Evolutionary conservation across 2,888 invertebrate species (phyloP), one percentile per base, ranked within the genome.

Genomic region (Serripes groenlandicus): DNA sequence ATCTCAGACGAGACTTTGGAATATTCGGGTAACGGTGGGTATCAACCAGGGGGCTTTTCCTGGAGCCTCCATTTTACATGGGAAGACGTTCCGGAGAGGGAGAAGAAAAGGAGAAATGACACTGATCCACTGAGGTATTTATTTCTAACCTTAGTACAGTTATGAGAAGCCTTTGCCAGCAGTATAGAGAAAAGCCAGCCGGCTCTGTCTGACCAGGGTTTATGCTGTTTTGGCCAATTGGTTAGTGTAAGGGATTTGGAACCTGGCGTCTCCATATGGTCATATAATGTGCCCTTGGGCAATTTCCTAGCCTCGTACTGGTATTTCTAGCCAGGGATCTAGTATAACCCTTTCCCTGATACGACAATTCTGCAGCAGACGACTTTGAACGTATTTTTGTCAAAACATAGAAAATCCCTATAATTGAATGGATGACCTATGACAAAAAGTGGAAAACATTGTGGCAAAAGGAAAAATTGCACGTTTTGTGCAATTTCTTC

Each of bases 31-130:
- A 89, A 88, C 34, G 91, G 91, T 7, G 91, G 92, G 30, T 89
- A 91, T 68, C 87, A 92, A 28, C 92, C 94, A 18, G 95, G 95
- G 4, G 94, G 94, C 9, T 95, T 95, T 89, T 93, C 94, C 42
- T 95, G 95, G 95, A 93, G 93, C 82, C 97, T 98, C 0, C 98
- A 98, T 95, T 99, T 98, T 94, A 98, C 97, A 1, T 98, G 98
- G 98, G 85, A 91, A 52, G 79, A 86, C 70, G 88, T 93, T 21
- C 93, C 93, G 0, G 83, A 88, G 30, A 71, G 84, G 26, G 91
- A 91, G n/a, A 60, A 68, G 34, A 58, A 71, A 18, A 74, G 88
- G 21, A 81, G 93, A 21, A 87, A 88, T 68, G 79, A 85, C 66
- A 93, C 92, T 60, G 92, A 92, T 74, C 93, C 93, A 34, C 83